phyloP scores from a whole-genome alignment of 1,140 invertebrate species.

The Drosophila equinoxialis region DNA sequence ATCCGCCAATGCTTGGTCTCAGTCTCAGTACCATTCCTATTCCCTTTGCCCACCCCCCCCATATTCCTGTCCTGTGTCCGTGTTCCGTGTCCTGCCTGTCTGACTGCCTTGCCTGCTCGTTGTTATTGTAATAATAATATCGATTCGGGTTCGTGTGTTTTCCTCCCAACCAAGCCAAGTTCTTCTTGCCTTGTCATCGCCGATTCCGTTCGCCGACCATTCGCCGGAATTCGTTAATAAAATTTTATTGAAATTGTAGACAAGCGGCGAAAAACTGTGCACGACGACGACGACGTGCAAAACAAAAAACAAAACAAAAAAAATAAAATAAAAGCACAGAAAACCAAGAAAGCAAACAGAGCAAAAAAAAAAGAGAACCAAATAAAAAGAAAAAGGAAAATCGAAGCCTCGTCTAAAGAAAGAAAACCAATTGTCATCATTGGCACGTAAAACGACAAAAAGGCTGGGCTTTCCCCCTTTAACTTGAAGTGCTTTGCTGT shows the following conservation, averaged over 20 bases:
- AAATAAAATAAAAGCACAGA: slow-evolving; percentile 42
- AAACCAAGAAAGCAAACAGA: slow-evolving; percentile 34
- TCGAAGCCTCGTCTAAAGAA: slow-evolving; percentile 68
- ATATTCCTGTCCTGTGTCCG: slow-evolving; percentile 9
- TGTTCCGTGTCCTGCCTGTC: slow-evolving; percentile 25
- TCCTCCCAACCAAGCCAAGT: slow-evolving; percentile 34
- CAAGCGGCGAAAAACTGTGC: slow-evolving; percentile 78
- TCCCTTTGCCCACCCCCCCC: no score
- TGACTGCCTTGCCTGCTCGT: slow-evolving; percentile 28
- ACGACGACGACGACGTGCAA: slow-evolving; percentile 76
- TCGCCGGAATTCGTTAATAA: slow-evolving; percentile 83
- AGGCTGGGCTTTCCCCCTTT: slow-evolving; percentile 62
- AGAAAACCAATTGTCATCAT: slow-evolving; percentile 81
- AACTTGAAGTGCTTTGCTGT: slow-evolving; percentile 71
- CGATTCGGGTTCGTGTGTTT: slow-evolving; percentile 64
- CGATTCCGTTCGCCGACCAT: slow-evolving; percentile 64
- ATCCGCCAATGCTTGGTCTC: slow-evolving; percentile 2
- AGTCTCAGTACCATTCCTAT: not conserved
- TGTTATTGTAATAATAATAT: slow-evolving; percentile 82
- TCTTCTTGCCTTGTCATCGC: slow-evolving; percentile 68
- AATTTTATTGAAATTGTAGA: slow-evolving; percentile 83
- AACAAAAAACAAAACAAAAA: slow-evolving; percentile 65
- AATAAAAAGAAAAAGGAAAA: slow-evolving; percentile 54
- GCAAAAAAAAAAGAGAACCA: slow-evolving; percentile 33
- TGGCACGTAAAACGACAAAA: slow-evolving; percentile 78